Conservation (phyloP, 1,140 invertebrate species). For the Bombus pyrosoma region DNA sequence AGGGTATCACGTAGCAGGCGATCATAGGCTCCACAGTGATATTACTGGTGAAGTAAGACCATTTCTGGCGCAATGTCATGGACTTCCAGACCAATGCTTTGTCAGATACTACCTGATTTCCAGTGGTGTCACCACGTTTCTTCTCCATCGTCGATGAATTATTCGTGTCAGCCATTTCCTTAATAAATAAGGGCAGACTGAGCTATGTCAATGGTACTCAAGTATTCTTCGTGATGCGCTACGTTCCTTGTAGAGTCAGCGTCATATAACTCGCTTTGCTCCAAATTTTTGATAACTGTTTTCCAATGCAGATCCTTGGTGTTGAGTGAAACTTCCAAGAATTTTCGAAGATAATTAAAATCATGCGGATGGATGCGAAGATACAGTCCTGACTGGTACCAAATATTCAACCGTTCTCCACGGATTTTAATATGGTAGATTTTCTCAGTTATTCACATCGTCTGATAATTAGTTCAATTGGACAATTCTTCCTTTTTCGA, state of each 20-base stretch:
- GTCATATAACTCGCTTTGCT: neutral
- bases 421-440: neutral
- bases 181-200: neutral
- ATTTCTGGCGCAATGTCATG: conserved; percentile 75
- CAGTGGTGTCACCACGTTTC: conserved; percentile 20
- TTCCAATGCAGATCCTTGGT: neutral
- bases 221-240: neutral
- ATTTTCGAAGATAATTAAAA: neutral
- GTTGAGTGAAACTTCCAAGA: neutral
- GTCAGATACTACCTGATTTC: conserved; percentile 14
- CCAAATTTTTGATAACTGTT: neutral
- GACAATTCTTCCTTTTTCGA: neutral
- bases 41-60: conserved; percentile 80
- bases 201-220: neutral
- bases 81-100: conserved; percentile 66
- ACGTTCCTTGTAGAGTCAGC: neutral
- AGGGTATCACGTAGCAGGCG: conserved; percentile 91
- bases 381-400: neutral
- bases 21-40: conserved; percentile 92
- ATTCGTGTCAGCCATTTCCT: conserved; percentile 46
- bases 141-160: conserved; percentile 29
- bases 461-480: neutral
- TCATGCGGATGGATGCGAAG: neutral
- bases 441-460: neutral
- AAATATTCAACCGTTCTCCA: neutral